phyloP scores from a whole-genome alignment of 2,888 invertebrate species.

The Buathra laborator region DNA sequence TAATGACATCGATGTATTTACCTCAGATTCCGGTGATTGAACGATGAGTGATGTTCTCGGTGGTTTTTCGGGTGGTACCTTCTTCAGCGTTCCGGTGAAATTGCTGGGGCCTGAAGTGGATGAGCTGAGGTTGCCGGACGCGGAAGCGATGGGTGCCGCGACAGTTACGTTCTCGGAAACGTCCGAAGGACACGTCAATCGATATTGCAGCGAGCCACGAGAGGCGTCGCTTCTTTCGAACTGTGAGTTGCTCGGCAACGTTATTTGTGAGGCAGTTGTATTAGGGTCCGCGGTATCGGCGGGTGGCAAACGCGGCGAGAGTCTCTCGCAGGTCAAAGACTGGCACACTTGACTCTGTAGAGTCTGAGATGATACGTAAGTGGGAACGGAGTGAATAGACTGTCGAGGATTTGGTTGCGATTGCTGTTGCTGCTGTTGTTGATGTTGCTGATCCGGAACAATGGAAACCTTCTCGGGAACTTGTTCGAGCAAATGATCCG shows the following conservation, averaged over 20 bases:
- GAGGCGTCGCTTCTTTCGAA: constrained; percentile 80
- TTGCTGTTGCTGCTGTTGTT: constrained; percentile 70
- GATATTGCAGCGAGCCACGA: constrained; percentile 80
- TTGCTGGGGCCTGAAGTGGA: constrained; percentile 65
- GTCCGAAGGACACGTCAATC: constrained; percentile 75
- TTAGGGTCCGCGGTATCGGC: constrained; percentile 75
- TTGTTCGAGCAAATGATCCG: constrained; percentile 75
- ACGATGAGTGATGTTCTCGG: constrained; percentile 83
- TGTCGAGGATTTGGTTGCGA: constrained; percentile 67
- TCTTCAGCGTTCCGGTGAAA: constrained; percentile 83
- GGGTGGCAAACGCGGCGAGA: constrained; percentile 81
- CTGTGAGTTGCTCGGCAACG: constrained; percentile 79
- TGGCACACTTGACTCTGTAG: constrained; percentile 74
- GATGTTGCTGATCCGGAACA: constrained; percentile 74
- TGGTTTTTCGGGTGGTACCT: constrained; percentile 84
- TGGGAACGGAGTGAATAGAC: constrained; percentile 72
- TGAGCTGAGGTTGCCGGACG: constrained; percentile 55
- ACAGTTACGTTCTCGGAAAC: constrained; percentile 66
- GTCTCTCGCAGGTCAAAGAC: constrained; percentile 76
- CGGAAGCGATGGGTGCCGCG: constrained; percentile 57
- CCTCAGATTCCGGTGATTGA: constrained; percentile 83
- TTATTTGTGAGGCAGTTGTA: constrained; percentile 81
- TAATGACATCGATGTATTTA: constrained; percentile 72
- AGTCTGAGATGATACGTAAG: constrained; percentile 70
- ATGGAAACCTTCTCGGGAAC: constrained; percentile 71